Percentiles rank a stretch among this genome's conserved stretches.
These are phyloP conservation scores for Drosophila greeni DNA, from an alignment of 2,888 invertebrate species.

Conservation along the genomic window DNA sequence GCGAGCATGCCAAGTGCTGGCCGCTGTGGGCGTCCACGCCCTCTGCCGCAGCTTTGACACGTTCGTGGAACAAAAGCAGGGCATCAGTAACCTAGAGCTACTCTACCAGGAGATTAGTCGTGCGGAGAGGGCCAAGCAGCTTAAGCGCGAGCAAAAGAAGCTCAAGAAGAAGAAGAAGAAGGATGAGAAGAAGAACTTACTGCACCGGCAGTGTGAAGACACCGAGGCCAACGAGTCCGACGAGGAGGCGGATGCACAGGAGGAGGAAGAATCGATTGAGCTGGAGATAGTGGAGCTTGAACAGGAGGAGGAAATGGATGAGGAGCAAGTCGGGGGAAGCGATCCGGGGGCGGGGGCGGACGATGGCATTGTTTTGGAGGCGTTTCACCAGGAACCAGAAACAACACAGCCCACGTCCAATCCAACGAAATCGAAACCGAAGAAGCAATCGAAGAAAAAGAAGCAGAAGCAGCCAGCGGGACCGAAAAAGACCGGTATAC, in stretches of 20 bases:
- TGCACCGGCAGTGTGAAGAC: conserved; percentile 62
- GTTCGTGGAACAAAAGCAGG: conserved; percentile 92
- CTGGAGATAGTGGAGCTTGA: conserved; percentile 35
- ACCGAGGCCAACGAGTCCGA: conserved; percentile 61
- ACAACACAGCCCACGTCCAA: conserved; percentile 35
- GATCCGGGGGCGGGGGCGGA: conserved; percentile 53
- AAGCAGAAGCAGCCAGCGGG: conserved; percentile 59
- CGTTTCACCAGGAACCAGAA: conserved; percentile 37
- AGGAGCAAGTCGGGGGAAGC: conserved; percentile 19
- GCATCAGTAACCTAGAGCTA: conserved; percentile 91
- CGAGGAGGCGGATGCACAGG: conserved; percentile 56
- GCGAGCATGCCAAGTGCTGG: conserved; percentile 95
- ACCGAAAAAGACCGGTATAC: conserved; percentile 49
- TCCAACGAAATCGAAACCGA: conserved; percentile 68
- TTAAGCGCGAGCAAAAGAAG: conserved; percentile 92
- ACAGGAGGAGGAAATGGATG: conserved; percentile 12
- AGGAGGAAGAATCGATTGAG: conserved; percentile 62
- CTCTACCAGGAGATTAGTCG: conserved; percentile 92
- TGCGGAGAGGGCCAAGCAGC: conserved; percentile 90
- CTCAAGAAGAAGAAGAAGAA: conserved; percentile 88
- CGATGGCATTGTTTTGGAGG: conserved; percentile 62
- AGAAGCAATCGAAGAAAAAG: conserved; percentile 70
- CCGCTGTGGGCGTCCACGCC: conserved; percentile 92
- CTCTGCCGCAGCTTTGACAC: conserved; percentile 93
- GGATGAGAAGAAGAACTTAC: conserved; percentile 80